phyloP scores from a whole-genome alignment of 2,797 vertebrate genomes.

The Hephaestus fuliginosus region DNA sequence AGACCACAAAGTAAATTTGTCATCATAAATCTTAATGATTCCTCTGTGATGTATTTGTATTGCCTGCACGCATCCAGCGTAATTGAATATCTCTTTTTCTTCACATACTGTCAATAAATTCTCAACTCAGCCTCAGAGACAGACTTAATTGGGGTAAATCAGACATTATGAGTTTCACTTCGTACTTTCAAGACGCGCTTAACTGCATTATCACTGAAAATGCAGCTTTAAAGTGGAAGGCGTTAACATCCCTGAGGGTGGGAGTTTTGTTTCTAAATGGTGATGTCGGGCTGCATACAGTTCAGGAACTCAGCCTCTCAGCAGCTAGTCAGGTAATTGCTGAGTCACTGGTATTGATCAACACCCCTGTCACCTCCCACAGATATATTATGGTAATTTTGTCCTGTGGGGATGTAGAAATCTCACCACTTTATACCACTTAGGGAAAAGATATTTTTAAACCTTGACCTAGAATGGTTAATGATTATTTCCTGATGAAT shows the following conservation, averaged over 20 bases:
- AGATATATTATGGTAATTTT: conserved; percentile 36
- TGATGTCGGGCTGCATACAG: not conserved
- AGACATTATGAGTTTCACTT: not conserved
- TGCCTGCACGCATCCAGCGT: not conserved
- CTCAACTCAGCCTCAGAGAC: not conserved
- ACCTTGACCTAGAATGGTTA: not conserved
- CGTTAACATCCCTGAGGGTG: not conserved
- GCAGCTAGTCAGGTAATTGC: conserved; percentile 7
- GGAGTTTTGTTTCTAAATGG: conserved; percentile 12
- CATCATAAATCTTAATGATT: conserved; percentile 22
- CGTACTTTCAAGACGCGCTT: not conserved
- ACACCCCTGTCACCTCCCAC: conserved; percentile 8
- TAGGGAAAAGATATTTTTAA: conserved; percentile 8
- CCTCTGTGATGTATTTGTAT: conserved; percentile 1
- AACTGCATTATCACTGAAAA: not conserved
- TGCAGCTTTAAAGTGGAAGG: not conserved
- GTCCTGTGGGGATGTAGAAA: conserved; percentile 6
- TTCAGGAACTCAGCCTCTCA: conserved; percentile 18
- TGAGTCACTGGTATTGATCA: conserved; percentile 52
- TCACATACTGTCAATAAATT: not conserved
- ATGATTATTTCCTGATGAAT: conserved; percentile 14
- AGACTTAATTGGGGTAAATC: not conserved
- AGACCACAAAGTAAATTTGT: conserved; percentile 5
- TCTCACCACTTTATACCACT: conserved; percentile 22
- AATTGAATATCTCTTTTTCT: conserved; percentile 9